These are phyloP conservation scores for Stenoptilia bipunctidactyla DNA, from an alignment of 2,888 invertebrate species.

Conservation along the genomic window DNA sequence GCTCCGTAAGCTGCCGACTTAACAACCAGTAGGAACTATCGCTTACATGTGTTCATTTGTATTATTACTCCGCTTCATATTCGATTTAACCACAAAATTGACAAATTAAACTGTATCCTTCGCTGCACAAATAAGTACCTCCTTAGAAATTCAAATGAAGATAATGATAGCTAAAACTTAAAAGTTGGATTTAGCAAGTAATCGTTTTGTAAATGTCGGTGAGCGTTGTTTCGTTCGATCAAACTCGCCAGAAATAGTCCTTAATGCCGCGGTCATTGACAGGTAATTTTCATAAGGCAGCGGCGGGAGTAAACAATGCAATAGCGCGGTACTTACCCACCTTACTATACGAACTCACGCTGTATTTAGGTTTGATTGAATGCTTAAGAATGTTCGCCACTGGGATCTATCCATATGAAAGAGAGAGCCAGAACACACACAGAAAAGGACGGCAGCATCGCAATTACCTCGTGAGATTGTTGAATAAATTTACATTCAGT, in stretches of 20 bases:
- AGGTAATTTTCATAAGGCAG: constrained; percentile 46
- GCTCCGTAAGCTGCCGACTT: no score
- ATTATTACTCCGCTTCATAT: no score
- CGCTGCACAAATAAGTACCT: no score
- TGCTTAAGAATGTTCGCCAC: constrained; percentile 52
- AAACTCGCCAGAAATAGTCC: no score
- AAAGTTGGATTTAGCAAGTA: no score
- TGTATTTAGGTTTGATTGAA: constrained; percentile 62
- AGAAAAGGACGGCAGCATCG: constrained; percentile 42
- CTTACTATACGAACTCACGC: constrained; percentile 6
- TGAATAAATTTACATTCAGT: constrained; percentile 71
- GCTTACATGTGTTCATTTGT: no score
- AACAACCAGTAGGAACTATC: no score
- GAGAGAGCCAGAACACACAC: constrained; percentile 24
- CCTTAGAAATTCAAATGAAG: no score
- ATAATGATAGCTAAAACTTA: no score
- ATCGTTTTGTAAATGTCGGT: no score
- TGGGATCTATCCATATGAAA: constrained; percentile 36
- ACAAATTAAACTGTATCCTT: no score
- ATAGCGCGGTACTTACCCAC: constrained; percentile 23
- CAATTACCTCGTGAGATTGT: constrained; percentile 71
- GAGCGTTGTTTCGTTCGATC: background rate
- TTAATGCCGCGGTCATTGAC: constrained; percentile 14
- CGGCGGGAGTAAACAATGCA: constrained; percentile 45
- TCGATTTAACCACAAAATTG: no score